Conservation (phyloP, 2,113 vertebrate species). For the Columba janthina region DNA sequence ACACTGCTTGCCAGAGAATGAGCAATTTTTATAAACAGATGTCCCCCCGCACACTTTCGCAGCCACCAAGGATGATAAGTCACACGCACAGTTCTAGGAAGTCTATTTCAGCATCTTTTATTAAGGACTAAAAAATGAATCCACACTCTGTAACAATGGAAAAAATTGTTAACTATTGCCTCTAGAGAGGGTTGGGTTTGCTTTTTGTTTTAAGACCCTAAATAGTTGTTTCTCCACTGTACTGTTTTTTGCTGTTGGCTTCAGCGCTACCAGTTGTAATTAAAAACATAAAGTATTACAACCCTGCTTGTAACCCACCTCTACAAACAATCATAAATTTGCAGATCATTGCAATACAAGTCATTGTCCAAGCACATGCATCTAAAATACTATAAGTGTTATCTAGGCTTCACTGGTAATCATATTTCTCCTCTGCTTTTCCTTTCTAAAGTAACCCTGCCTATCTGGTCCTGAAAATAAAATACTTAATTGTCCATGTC, state of each 20-base stretch:
- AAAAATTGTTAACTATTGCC: background rate
- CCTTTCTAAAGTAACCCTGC: background rate
- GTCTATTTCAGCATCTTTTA: constrained; percentile 18
- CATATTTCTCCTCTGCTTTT: background rate
- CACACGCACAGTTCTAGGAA: background rate
- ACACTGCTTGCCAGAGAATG: background rate
- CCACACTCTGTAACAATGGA: background rate
- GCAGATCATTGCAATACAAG: background rate
- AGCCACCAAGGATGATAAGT: background rate
- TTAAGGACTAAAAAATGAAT: background rate
- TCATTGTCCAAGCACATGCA: background rate
- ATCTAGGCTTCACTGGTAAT: background rate
- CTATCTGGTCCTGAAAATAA: background rate
- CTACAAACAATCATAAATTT: background rate
- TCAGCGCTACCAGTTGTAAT: background rate
- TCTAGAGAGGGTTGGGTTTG: background rate
- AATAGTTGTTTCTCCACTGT: background rate
- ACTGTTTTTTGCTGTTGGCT: background rate
- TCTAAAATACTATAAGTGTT: background rate
- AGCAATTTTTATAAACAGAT: background rate
- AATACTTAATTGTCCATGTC: background rate
- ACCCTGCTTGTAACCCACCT: background rate
- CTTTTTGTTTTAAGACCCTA: background rate
- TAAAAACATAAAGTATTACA: background rate
- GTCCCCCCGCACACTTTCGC: background rate